Conservation (phyloP, 1,140 invertebrate species). For the Bombyx mori region ASM3026992v2 NC_085129.1:17165001-17165500, state of each 20-base stretch:
- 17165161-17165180: conserved; percentile 1
- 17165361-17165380: conserved; percentile 38
- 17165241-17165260: conserved; percentile 26
- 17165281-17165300: conserved; percentile 47
- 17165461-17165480: conserved; percentile 39
- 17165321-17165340: too few relatives aligned
- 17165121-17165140: conserved; percentile 6
- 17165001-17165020: not conserved
- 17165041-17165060: not conserved
- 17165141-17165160: not conserved
- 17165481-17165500: conserved; percentile 32
- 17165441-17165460: conserved; percentile 23
- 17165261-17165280: conserved; percentile 34
- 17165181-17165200: conserved; percentile 1
- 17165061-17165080: conserved; percentile 2
- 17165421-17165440: conserved; percentile 27
- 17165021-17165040: not conserved
- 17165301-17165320: conserved; percentile 36
- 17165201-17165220: not conserved
- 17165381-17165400: conserved; percentile 33
- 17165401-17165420: conserved; percentile 36
- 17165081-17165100: conserved; percentile 7
- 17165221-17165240: conserved; percentile 10
- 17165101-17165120: conserved; percentile 1
- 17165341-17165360: too few relatives aligned